phyloP scores from a whole-genome alignment of 92 coral and sea anemone genomes.

The Epizoanthus illoricatus region DNA sequence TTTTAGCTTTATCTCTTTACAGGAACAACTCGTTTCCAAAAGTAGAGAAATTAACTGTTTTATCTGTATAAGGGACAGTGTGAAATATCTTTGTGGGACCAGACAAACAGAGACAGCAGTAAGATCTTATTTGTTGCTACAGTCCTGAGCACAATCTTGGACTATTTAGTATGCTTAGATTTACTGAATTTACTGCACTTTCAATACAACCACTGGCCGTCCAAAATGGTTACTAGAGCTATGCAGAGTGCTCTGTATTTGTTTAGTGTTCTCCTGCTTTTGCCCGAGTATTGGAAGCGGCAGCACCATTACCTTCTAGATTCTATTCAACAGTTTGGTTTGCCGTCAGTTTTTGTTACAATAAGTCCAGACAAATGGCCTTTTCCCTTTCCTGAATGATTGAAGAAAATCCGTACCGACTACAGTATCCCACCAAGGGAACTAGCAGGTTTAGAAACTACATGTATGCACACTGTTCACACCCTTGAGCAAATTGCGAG shows the following conservation, averaged over 20 bases:
- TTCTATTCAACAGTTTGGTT: slow-evolving; percentile 4
- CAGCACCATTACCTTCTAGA: slow-evolving; percentile 16
- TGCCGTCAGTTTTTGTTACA: slow-evolving; percentile 14
- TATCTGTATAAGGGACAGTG: too few relatives aligned
- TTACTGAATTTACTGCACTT: not conserved
- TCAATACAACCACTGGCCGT: slow-evolving; percentile 19
- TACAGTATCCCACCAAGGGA: too few relatives aligned
- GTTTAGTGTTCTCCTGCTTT: not conserved
- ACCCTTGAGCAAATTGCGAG: not conserved
- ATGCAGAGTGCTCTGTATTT: not conserved
- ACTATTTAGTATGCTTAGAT: too few relatives aligned
- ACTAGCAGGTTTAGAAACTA: too few relatives aligned
- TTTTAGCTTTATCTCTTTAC: too few relatives aligned
- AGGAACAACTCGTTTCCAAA: too few relatives aligned
- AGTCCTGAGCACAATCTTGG: too few relatives aligned
- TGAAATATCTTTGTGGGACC: too few relatives aligned
- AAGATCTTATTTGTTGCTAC: too few relatives aligned
- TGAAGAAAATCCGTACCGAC: not conserved
- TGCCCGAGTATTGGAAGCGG: slow-evolving; percentile 27
- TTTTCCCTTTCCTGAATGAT: slow-evolving; percentile 13
- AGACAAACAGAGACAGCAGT: too few relatives aligned
- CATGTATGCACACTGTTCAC: not conserved
- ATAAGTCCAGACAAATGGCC: slow-evolving; percentile 14
- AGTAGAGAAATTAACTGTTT: too few relatives aligned
- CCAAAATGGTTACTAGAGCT: slow-evolving; percentile 22